A percentile compares a stretch with the other conserved stretches of the same genome.
These are phyloP conservation scores for Dinoponera quadriceps DNA, from an alignment of 1,140 invertebrate species.

Conservation along the genomic window DNA sequence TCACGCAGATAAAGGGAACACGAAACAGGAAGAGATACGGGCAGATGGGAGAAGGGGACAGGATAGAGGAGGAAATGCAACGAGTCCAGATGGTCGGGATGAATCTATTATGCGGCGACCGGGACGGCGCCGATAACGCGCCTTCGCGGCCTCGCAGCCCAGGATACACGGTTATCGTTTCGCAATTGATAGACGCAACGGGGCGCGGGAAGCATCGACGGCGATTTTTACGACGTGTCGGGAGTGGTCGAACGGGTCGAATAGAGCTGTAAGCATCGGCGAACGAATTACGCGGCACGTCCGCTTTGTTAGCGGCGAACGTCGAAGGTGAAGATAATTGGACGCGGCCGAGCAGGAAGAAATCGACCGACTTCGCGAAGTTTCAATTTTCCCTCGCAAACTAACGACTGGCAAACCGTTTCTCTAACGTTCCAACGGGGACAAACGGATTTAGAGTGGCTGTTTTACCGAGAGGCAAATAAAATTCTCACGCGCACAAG, in stretches of 20 bases:
- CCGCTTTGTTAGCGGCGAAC: conserved; percentile 54
- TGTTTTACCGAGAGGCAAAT: not conserved
- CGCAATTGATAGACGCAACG: conserved; percentile 65
- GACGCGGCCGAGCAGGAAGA: not conserved
- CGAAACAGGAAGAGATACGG: conserved; percentile 9
- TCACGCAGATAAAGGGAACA: conserved; percentile 39
- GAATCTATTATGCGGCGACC: conserved; percentile 64
- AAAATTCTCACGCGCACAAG: not conserved
- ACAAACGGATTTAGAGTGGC: too few species aligned
- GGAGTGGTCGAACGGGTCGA: conserved; percentile 44
- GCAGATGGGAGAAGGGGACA: not conserved
- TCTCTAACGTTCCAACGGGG: too few species aligned
- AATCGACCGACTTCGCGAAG: not conserved
- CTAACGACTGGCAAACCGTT: too few species aligned
- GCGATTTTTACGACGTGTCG: not conserved
- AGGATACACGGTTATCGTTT: conserved; percentile 65
- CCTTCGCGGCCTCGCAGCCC: conserved; percentile 30
- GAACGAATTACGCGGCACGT: conserved; percentile 61
- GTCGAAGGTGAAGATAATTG: conserved; percentile 11
- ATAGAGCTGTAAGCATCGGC: conserved; percentile 55
- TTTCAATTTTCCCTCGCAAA: not conserved
- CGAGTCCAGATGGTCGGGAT: conserved; percentile 57
- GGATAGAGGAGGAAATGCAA: conserved; percentile 35
- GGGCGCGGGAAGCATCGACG: conserved; percentile 29
- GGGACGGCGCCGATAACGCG: conserved; percentile 56